Conservation (phyloP, 2,888 invertebrate species). For the Pandemis cinnamomeana region DNA sequence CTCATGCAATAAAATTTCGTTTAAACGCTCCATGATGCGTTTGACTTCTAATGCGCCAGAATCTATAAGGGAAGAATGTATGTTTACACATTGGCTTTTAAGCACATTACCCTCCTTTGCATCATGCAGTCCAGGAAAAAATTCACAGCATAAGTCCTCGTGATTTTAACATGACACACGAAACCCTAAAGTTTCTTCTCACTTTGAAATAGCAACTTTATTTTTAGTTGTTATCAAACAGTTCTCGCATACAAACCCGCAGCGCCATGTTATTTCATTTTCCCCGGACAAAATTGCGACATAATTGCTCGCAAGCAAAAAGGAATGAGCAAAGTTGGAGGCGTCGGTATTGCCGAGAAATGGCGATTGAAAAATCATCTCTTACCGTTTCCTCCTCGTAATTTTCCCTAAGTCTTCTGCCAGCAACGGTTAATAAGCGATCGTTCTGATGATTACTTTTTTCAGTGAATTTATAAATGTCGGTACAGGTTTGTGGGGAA, state of each 20-base stretch:
- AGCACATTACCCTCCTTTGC: too few species aligned
- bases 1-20: too few species aligned
- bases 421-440: conserved; percentile 24
- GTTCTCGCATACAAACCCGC: background rate
- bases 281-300: conserved; percentile 9
- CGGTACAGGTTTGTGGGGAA: background rate
- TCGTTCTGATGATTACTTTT: conserved; percentile 16
- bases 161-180: too few species aligned
- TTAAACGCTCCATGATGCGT: too few species aligned
- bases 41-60: too few species aligned
- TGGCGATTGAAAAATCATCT: conserved; percentile 36
- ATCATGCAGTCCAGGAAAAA: too few species aligned
- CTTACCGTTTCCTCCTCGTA: conserved; percentile 2
- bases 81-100: too few species aligned
- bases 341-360: conserved; percentile 5
- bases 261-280: background rate
- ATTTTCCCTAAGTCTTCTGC: conserved; percentile 15
- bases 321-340: conserved; percentile 5
- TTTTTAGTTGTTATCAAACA: background rate
- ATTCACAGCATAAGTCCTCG: too few species aligned
- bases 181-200: too few species aligned
- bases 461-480: background rate
- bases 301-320: conserved; percentile 11
- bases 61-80: too few species aligned
- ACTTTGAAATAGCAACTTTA: background rate